A percentile compares a stretch with the other conserved stretches of the same genome.
Evolutionary conservation across 2,797 vertebrate species (phyloP).

Genomic region (Galaxias olidus): DNA sequence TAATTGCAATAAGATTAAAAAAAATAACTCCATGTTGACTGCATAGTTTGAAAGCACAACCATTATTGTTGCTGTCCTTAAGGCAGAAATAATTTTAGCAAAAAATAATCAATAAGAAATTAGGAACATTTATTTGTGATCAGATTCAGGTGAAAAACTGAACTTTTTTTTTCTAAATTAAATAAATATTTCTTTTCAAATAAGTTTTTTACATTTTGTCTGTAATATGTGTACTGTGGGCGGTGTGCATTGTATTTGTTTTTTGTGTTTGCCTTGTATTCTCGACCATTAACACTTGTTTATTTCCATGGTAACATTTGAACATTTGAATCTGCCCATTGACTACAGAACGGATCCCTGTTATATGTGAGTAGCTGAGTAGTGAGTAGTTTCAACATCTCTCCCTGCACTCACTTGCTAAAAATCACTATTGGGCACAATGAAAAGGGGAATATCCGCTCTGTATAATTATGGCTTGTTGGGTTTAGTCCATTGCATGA

Average conservation of each 20-base stretch:
- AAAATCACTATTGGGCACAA: slow-evolving; percentile 15
- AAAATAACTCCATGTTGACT: no score
- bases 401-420: slow-evolving; percentile 37
- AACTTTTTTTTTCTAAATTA: no score
- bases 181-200: no score
- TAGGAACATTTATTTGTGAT: no score
- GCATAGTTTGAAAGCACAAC: no score
- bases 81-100: no score
- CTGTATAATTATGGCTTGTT: slow-evolving; percentile 3
- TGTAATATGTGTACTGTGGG: slow-evolving; percentile 14
- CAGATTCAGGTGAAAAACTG: no score
- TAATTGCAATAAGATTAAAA: no score
- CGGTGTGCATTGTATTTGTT: slow-evolving; percentile 22
- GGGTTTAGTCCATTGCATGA: slow-evolving; percentile 62
- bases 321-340: slow-evolving; percentile 59
- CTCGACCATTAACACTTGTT: slow-evolving; percentile 45
- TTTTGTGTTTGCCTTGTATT: slow-evolving; percentile 35
- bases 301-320: slow-evolving; percentile 74
- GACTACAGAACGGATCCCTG: slow-evolving; percentile 82
- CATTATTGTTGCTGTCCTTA: no score
- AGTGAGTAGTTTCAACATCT: slow-evolving; percentile 74
- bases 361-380: slow-evolving; percentile 88
- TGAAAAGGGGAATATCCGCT: slow-evolving; percentile 44
- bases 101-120: no score
- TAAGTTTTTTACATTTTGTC: no score